Base-by-base conservation (phyloP, 2,888 invertebrate genomes). In the Dryococelus australis region DNA sequence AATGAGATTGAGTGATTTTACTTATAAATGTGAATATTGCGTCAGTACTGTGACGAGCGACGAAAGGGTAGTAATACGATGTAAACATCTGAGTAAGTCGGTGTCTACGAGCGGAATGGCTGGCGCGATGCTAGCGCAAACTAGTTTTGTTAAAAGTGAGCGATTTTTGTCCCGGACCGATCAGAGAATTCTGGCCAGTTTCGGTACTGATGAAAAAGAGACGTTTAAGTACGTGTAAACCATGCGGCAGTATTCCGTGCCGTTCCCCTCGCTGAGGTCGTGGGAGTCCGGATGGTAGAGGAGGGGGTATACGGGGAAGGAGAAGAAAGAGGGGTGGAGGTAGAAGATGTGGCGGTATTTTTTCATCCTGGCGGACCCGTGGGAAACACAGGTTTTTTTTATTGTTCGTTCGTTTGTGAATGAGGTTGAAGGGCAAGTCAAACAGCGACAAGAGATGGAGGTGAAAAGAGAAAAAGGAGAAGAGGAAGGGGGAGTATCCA, bases 361-460 rank as follows among this genome's bases (percentile, higher is more conserved):
- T 65, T 65, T 65, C n/a, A 10, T 65, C 65, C 65, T 3, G 65
- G 20, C 65, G 65, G 65, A 65, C 65, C 65, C 65, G 65, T 65
- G 65, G 65, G 65, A 65, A 65, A 65, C 65, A 65, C 65, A 65
- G 65, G 65, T 65, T 65, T 65, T 65, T 65, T n/a, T 65, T 65
- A 65, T 65, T 65, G 65, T 65, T 65, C 65, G n/a, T 16, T n/a
- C n/a, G 65, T 8, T 65, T 8, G 65, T 65, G 65, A 65, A 65
- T 65, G 65, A 65, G 65, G 65, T 24, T 65, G 65, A 65, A 65
- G 65, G 65, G 65, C 65, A 65, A 65, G 65, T 65, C 65, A 65
- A 65, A 65, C 65, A 65, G 65, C 24, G 65, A n/a, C 13, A 6
- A 20, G 65, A 65, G 65, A 35, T 35, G 35, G 4, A 9, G 65